phyloP scores from a whole-genome alignment of 2,113 vertebrate genomes.

The Helogale parvula region DNA sequence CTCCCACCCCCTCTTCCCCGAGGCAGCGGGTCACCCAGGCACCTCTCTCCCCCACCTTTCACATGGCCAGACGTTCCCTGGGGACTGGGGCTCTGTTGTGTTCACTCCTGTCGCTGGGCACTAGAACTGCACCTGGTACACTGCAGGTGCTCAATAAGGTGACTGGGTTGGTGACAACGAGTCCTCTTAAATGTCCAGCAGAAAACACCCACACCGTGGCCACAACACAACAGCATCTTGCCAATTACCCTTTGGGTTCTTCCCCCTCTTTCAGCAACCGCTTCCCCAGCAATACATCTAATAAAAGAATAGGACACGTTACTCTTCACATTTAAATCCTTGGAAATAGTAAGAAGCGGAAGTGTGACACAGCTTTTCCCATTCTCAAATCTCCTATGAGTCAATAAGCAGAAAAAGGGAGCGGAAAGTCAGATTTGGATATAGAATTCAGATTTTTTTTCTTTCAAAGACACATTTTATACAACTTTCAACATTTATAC shows the following conservation, averaged over 20 bases:
- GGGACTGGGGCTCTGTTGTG: background rate
- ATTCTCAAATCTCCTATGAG: background rate
- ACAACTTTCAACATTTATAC: constrained; percentile 79
- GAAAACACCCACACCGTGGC: background rate
- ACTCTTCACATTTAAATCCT: background rate
- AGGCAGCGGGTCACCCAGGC: background rate
- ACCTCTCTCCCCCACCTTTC: background rate
- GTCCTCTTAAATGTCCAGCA: background rate
- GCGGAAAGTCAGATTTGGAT: constrained; percentile 61
- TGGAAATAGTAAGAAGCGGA: background rate
- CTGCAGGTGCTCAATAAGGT: background rate
- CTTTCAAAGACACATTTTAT: constrained; percentile 78
- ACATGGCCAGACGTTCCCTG: background rate
- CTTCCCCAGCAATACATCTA: background rate
- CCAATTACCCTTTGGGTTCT: too few species aligned
- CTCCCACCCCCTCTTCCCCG: background rate
- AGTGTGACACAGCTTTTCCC: background rate
- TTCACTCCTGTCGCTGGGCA: background rate
- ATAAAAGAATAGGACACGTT: background rate
- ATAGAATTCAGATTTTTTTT: constrained; percentile 79
- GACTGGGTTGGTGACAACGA: background rate
- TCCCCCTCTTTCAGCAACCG: background rate
- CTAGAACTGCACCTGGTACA: background rate
- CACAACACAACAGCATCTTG: background rate
- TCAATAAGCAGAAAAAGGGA: constrained; percentile 67